A percentile compares a stretch with the other conserved stretches of the same genome.
These are phyloP conservation scores for Antedon mediterranea DNA, from an alignment of 53 echinoderm and acorn worm species.

Conservation along the genomic window DNA sequence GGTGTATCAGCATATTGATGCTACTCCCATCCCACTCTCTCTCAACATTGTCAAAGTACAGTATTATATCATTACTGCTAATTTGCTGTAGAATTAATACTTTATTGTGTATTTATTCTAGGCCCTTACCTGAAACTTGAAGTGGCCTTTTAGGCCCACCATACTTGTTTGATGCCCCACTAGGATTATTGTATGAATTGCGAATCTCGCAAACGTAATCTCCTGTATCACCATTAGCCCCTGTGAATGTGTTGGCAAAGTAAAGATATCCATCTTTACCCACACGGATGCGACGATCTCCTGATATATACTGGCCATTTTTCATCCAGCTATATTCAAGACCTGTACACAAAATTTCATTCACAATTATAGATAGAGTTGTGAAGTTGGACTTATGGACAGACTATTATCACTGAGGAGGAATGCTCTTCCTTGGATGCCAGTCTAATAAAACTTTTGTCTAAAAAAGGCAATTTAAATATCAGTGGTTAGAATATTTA, in stretches of 20 bases:
- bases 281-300: not conserved
- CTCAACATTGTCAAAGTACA: no score
- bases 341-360: conserved; percentile 5
- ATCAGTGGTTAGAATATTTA: no score
- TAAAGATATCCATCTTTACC: conserved; percentile 40
- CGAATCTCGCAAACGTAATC: conserved; percentile 26
- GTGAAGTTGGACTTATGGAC: no score
- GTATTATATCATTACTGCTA: no score
- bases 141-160: conserved; percentile 17
- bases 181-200: conserved; percentile 12
- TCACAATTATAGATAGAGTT: not conserved
- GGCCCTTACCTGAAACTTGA: not conserved
- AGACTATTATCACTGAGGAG: no score
- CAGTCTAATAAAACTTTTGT: no score
- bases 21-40: no score
- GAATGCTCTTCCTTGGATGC: no score
- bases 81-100: no score
- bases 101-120: no score
- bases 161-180: not conserved
- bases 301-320: not conserved
- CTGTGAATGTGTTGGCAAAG: conserved; percentile 18
- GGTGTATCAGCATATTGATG: no score
- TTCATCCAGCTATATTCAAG: conserved; percentile 21
- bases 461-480: no score
- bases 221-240: conserved; percentile 12